A percentile compares a stretch with the other conserved stretches of the same genome.
Evolutionary conservation across 2,797 vertebrate species (phyloP).

Genomic region (Aplochiton taeniatus): DNA sequence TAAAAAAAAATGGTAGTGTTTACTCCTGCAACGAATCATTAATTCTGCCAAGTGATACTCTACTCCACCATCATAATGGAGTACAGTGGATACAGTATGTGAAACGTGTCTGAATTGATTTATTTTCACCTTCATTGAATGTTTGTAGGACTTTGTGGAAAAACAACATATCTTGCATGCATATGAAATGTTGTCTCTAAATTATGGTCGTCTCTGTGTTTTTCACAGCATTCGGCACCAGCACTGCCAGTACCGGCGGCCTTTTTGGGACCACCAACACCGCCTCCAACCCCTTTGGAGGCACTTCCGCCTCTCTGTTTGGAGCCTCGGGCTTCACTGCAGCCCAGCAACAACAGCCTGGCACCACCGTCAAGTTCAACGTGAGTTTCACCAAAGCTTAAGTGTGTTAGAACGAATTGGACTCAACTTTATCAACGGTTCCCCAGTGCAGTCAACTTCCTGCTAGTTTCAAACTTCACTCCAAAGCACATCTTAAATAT

Average conservation of each 20-base stretch:
- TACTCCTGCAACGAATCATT: no score
- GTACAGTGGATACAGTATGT: background rate
- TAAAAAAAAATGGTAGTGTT: no score
- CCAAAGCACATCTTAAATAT: no score
- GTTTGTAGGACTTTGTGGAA: background rate
- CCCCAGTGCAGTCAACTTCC: no score
- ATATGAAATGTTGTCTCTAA: conserved; percentile 1
- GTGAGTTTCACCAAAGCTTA: conserved; percentile 69
- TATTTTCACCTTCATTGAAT: background rate
- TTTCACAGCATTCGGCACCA: conserved; percentile 86
- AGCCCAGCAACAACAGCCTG: conserved; percentile 76
- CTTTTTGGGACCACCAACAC: conserved; percentile 92
- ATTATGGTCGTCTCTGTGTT: conserved; percentile 3
- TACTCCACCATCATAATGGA: background rate
- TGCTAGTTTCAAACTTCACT: no score
- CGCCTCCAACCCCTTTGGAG: conserved; percentile 90
- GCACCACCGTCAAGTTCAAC: conserved; percentile 94
- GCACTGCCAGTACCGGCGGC: conserved; percentile 84
- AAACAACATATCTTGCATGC: background rate
- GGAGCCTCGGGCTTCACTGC: conserved; percentile 86
- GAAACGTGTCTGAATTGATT: background rate
- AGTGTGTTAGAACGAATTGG: no score
- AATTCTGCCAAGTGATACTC: no score
- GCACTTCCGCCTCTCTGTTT: conserved; percentile 84
- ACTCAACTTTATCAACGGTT: no score